Evolutionary conservation across 2,113 vertebrate genomes (phyloP), one percentile per base, ranked within the genome.

Genomic region (Aramus guarauna): DNA sequence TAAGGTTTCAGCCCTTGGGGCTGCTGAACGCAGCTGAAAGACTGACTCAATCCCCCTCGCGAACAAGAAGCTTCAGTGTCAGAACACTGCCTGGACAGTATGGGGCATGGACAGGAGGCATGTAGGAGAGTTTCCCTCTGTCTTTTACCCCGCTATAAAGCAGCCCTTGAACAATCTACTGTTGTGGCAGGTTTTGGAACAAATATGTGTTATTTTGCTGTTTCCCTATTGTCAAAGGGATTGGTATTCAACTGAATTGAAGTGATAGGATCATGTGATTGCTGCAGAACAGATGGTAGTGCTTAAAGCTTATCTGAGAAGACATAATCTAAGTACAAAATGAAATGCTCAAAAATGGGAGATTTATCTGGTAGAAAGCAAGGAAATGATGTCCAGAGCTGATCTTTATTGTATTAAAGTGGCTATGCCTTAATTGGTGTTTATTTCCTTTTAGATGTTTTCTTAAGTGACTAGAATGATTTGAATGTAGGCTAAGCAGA

Each of bases 251-350:
- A 41, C 50, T 2, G 5, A 91, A 85, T 92, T 90, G 36, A 92
- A 97, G 80, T 59, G 94, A 94, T 92, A 92, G 78, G 78, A 84
- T 96, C 94, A 82, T 85, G 92, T 89, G 95, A 76, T 95, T 94
- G 77, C 92, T 94, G 64, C 88, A 59, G 86, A 96, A 85, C 97
- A 97, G 95, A 97, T 97, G 96, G 96, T 89, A 94, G 73, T 87
- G 83, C 92, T 96, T 94, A 92, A 78, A 95, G 96, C 93, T 96
- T 96, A 94, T 96, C 95, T 94, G 83, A 69, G 77, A 94, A 97
- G 92, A 89, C 90, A 89, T 91, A 94, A 94, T 92, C 95, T 96
- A 97, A 95, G 92, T 96, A 79, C 69, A 81, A 94, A 96, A 96
- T 96, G 91, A 88, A 96, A 96, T 95, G 93, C 90, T 96, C 91